Percentiles rank a stretch among this genome's conserved stretches.
These are phyloP conservation scores for Apodemia duryi DNA, from an alignment of 2,888 invertebrate genomes.

Conservation along the genomic window DNA sequence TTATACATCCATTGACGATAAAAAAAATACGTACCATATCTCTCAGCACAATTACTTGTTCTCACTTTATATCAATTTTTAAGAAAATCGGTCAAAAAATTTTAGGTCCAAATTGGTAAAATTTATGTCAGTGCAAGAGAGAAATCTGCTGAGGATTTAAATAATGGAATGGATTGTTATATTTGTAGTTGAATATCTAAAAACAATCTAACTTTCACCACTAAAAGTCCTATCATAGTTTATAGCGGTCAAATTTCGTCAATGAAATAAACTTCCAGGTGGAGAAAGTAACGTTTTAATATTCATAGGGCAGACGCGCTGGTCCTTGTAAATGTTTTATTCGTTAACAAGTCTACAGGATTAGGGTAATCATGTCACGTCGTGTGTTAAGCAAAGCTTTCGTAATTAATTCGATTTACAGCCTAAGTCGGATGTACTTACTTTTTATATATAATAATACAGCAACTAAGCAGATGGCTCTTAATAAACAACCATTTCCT, in stretches of 20 bases:
- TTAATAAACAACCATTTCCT: too few relatives aligned
- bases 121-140: too few relatives aligned
- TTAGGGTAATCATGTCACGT: conserved; percentile 76
- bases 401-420: conserved; percentile 65
- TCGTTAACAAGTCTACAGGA: conserved; percentile 71
- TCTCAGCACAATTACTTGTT: too few relatives aligned
- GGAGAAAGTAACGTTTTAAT: conserved; percentile 66
- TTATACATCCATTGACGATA: too few relatives aligned
- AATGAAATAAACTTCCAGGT: conserved; percentile 75
- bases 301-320: conserved; percentile 57
- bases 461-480: too few relatives aligned
- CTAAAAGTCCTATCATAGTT: not conserved
- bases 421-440: not conserved
- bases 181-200: too few relatives aligned
- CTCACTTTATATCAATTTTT: too few relatives aligned
- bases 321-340: conserved; percentile 76
- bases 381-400: conserved; percentile 55
- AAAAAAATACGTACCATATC: too few relatives aligned
- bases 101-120: too few relatives aligned
- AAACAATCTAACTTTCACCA: not conserved
- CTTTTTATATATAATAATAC: not conserved
- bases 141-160: too few relatives aligned
- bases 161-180: too few relatives aligned
- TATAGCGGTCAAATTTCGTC: conserved; percentile 43
- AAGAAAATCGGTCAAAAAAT: too few relatives aligned